These are phyloP conservation scores for Lathronympha strigana DNA, from an alignment of 2,888 invertebrate genomes.

Conservation along the genomic window DNA sequence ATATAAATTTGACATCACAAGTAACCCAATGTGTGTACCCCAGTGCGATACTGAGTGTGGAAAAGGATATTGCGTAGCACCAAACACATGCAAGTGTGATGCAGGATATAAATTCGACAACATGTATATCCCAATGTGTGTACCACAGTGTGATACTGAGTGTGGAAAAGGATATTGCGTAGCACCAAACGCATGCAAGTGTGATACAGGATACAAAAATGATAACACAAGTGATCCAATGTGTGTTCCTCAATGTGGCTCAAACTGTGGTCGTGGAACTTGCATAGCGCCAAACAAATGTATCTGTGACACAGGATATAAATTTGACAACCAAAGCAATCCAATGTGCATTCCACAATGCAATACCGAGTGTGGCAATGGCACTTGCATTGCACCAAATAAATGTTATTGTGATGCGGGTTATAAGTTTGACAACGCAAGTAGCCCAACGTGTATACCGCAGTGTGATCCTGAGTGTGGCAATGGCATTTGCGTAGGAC, in stretches of 20 bases:
- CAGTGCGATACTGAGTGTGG: slow-evolving; percentile 44
- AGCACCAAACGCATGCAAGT: slow-evolving; percentile 63
- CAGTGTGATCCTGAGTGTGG: slow-evolving; percentile 66
- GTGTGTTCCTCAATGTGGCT: slow-evolving; percentile 47
- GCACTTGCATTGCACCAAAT: slow-evolving; percentile 60
- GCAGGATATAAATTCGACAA: slow-evolving; percentile 41
- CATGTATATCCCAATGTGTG: slow-evolving; percentile 36
- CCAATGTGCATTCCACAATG: slow-evolving; percentile 49
- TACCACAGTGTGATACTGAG: slow-evolving; percentile 47
- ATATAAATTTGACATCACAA: slow-evolving; percentile 43
- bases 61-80: slow-evolving; percentile 43
- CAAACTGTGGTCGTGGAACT: slow-evolving; percentile 43
- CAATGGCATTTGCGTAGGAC: slow-evolving; percentile 74
- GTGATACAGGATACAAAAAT: slow-evolving; percentile 52
- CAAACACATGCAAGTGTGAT: slow-evolving; percentile 45
- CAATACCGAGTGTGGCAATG: slow-evolving; percentile 54
- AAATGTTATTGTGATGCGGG: slow-evolving; percentile 47
- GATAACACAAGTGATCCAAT: slow-evolving; percentile 26
- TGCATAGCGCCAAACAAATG: slow-evolving; percentile 44
- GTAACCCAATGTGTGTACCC: slow-evolving; percentile 44
- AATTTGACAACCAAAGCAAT: not conserved
- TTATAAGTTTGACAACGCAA: not conserved
- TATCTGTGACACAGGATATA: slow-evolving; percentile 45
- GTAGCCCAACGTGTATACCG: slow-evolving; percentile 61
- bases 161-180: slow-evolving; percentile 62